Percentiles rank a stretch among this genome's conserved stretches.
Evolutionary conservation across 2,113 vertebrate species (phyloP).

Genomic region (Parotia lawesii): DNA sequence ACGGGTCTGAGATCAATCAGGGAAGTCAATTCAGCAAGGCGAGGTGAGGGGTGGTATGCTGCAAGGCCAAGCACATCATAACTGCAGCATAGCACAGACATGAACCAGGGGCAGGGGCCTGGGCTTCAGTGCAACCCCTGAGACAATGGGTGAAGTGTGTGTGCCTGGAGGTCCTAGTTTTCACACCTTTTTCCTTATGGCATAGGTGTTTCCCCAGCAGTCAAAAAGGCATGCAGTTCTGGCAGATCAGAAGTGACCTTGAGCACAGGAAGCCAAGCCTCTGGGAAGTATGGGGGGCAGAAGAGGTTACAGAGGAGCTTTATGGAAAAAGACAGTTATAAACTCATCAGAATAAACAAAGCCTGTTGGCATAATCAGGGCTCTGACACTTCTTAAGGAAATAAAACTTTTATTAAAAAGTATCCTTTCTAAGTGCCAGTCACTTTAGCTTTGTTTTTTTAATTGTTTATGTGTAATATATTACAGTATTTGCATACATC

Average conservation of each 20-base stretch:
- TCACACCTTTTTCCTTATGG: not conserved
- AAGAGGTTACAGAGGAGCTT: not conserved
- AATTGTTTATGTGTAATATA: not conserved
- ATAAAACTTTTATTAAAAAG: not conserved
- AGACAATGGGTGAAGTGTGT: rapidly evolving
- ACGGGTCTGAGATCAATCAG: not conserved
- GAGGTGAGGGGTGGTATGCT: not conserved
- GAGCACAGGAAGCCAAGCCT: not conserved
- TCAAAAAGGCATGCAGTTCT: not conserved
- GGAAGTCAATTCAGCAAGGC: not conserved
- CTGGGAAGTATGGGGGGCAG: not conserved
- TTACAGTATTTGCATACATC: not conserved
- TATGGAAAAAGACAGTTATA: not conserved
- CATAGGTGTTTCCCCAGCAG: not conserved
- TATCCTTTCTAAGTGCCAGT: not conserved
- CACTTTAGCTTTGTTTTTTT: not conserved
- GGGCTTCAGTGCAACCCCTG: not conserved
- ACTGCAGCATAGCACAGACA: not conserved
- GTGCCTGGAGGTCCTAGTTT: not conserved
- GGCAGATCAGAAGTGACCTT: not conserved
- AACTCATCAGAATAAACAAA: not conserved
- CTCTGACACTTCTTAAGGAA: not conserved
- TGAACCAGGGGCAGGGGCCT: not conserved
- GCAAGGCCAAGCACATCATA: not conserved
- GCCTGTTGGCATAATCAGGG: not conserved